A percentile compares a stretch with the other conserved stretches of the same genome.
Conservation (phyloP, 2,797 vertebrate genomes). For the Argya squamiceps region DNA sequence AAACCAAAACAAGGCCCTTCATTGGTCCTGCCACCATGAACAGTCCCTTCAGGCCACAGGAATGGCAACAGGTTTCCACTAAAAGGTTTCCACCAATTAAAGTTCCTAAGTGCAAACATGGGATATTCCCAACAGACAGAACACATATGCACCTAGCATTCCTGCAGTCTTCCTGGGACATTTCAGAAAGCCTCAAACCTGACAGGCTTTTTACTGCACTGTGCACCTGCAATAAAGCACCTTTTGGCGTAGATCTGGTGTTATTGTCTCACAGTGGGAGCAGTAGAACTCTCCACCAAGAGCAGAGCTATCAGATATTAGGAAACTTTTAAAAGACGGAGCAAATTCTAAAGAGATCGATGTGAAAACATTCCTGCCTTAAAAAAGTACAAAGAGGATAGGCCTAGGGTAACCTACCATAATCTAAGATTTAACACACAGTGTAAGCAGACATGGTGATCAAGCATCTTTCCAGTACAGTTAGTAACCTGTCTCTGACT, state of each 20-base stretch:
- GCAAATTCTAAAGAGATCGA: neutral
- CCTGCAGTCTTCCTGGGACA: neutral
- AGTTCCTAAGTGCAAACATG: neutral
- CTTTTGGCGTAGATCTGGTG: neutral
- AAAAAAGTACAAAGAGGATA: neutral
- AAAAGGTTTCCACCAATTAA: neutral
- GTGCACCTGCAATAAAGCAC: neutral
- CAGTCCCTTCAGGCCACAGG: neutral
- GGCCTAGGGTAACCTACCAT: neutral
- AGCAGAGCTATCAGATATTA: neutral
- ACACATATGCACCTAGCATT: neutral
- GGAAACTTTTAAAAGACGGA: neutral
- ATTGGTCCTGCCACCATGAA: neutral
- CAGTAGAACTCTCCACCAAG: neutral
- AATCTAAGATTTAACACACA: neutral
- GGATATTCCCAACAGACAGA: fast-evolving
- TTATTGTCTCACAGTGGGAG: neutral
- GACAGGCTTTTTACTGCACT: neutral
- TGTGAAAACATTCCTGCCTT: neutral
- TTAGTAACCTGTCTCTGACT: neutral
- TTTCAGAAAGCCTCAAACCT: neutral
- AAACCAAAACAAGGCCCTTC: neutral
- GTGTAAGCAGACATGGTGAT: neutral
- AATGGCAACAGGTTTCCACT: neutral
- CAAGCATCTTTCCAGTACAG: neutral